Percentiles rank a stretch among this genome's conserved stretches.
Evolutionary conservation across 2,113 vertebrate genomes (phyloP).

Genomic region (chimpanzee (Pan troglodytes)): NHGRI_mPanTro3-v2.1_pri NC_072414.2:48491001-48491500

Average conservation of each 20-base stretch:
- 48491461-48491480: neutral
- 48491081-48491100: too few species aligned
- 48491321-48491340: neutral
- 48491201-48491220: neutral
- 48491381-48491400: neutral
- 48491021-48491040: too few species aligned
- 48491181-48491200: neutral
- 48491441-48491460: neutral
- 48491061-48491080: too few species aligned
- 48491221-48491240: neutral
- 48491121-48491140: neutral
- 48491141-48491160: conserved; percentile 49
- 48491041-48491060: too few species aligned
- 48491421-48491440: neutral
- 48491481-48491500: neutral
- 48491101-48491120: too few species aligned
- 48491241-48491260: neutral
- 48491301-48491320: neutral
- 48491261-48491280: neutral
- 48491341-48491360: neutral
- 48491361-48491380: neutral
- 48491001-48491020: too few species aligned
- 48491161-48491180: neutral
- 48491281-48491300: neutral
- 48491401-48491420: neutral